Evolutionary conservation across 2,113 vertebrate genomes (phyloP).

Genomic region (Amphilophus citrinellus): DNA sequence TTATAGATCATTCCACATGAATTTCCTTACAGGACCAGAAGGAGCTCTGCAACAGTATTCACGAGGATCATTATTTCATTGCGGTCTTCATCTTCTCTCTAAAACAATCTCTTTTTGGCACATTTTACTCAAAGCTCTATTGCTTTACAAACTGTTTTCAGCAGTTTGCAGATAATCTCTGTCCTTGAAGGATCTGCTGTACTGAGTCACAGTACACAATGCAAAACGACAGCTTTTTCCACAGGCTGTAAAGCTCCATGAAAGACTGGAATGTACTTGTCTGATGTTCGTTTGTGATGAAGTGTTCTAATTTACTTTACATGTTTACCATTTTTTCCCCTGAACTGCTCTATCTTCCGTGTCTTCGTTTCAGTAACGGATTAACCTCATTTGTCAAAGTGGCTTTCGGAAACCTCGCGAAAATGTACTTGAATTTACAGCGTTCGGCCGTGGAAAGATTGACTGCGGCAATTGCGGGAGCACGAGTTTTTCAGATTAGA

Average conservation of each 20-base stretch:
- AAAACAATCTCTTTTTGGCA: conserved; percentile 13
- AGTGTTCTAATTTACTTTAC: conserved; percentile 17
- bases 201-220: conserved; percentile 8
- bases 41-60: not conserved
- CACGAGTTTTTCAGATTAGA: conserved; percentile 2
- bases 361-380: conserved; percentile 7
- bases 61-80: not conserved
- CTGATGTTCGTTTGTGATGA: not conserved
- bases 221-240: conserved; percentile 20
- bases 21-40: conserved; percentile 15
- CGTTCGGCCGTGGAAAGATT: conserved; percentile 16
- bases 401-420: conserved; percentile 11
- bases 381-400: conserved; percentile 23
- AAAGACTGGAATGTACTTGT: not conserved
- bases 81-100: conserved; percentile 10
- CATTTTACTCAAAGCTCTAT: conserved; percentile 7
- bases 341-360: not conserved
- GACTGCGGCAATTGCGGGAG: not conserved
- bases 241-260: not conserved
- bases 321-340: not conserved
- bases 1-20: conserved; percentile 20
- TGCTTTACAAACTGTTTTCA: conserved; percentile 16
- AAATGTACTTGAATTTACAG: not conserved
- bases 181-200: not conserved
- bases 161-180: conserved; percentile 27